Conservation (phyloP, 2,888 invertebrate genomes). For the Brachypalpus laphriformis region DNA sequence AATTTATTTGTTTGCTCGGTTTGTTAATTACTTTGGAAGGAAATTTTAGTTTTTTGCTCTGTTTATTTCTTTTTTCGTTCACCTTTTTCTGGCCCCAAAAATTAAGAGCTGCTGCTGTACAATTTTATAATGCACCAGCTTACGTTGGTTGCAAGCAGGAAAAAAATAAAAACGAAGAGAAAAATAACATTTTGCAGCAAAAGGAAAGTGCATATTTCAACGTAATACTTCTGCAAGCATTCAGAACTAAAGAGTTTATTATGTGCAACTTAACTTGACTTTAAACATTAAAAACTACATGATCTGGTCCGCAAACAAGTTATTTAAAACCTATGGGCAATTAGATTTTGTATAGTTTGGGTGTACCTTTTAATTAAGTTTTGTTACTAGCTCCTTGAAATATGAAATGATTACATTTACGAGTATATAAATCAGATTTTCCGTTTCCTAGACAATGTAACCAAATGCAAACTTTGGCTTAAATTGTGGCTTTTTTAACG, state of each 20-base stretch:
- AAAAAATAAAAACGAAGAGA: background rate
- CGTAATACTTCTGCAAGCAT: background rate
- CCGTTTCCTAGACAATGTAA: too few species aligned
- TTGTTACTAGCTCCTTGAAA: too few species aligned
- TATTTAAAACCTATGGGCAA: background rate
- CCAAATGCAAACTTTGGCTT: too few species aligned
- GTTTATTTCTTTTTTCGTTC: background rate
- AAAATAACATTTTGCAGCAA: background rate
- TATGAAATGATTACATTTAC: too few species aligned
- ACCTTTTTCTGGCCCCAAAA: background rate
- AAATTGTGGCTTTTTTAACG: too few species aligned
- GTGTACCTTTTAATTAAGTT: background rate
- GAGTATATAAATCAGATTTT: too few species aligned
- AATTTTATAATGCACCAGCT: background rate
- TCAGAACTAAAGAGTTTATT: slow-evolving; percentile 1
- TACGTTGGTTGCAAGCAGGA: background rate
- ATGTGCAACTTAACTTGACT: background rate
- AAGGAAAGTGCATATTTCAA: background rate
- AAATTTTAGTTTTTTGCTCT: background rate
- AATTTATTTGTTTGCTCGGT: slow-evolving; percentile 44
- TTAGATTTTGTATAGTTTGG: background rate
- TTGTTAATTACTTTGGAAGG: slow-evolving; percentile 39
- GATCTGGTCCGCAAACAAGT: background rate
- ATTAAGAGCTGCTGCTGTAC: background rate
- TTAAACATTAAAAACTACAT: background rate